Evolutionary conservation across 2,113 vertebrate genomes (phyloP), one percentile per base, ranked within the genome.

Genomic region (Ictalurus furcatus): DNA sequence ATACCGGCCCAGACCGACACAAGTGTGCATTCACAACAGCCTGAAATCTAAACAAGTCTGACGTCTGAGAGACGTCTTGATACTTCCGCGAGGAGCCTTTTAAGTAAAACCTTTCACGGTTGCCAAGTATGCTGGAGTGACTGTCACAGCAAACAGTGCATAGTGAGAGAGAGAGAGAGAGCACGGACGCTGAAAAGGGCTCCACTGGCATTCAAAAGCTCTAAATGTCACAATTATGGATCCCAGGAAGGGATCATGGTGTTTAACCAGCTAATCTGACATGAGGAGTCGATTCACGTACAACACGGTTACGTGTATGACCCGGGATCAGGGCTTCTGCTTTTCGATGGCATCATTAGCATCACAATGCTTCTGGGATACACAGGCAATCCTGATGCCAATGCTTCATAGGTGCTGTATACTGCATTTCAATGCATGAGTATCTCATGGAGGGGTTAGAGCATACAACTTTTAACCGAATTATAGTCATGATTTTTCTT

Each of bases 201-300:
- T 28, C 85, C 85, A 85, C 87, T 34, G 67, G 82, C 61, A 91
- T 94, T 90, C 79, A 88, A 91, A 93, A 83, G 87, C 88, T 71
- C 91, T 90, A 92, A 93, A 94, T 93, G 93, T 94, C 94, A 93
- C 59, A 79, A 94, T 92, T 92, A 92, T 91, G 91, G 91, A 84
- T 92, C 85, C 87, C 88, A 91, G 87, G 90, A 93, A 93, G 91
- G 83, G 87, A 91, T 91, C 89, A 92, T 89, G 92, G 89, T 93
- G 89, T 95, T 94, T 94, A 93, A 93, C 88, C 91, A 91, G 93
- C 93, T 95, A 95, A 95, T 95, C 93, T 93, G 90, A 94, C 94
- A 95, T 89, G 91, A 93, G 84, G 91, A 95, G 94, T 94, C 93
- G 91, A 93, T 94, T 94, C 94, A 94, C 92, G 92, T 94, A 93